phyloP scores from a whole-genome alignment of 1,140 invertebrate species.

The Halesus radiatus region DNA sequence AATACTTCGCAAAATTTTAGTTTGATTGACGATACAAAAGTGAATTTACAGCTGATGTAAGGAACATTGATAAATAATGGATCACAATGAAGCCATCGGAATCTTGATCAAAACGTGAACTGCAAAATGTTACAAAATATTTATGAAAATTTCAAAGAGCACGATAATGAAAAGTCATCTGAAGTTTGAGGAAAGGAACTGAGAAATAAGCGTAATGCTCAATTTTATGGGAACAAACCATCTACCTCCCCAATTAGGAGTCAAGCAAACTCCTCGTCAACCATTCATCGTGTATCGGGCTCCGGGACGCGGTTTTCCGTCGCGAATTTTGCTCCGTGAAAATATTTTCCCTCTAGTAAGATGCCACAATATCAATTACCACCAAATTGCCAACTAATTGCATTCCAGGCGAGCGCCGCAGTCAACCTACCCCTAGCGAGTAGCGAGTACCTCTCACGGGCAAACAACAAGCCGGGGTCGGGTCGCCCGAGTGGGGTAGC shows the following conservation, averaged over 20 bases:
- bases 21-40: too few species aligned
- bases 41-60: too few species aligned
- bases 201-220: neutral
- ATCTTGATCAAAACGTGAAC: too few species aligned
- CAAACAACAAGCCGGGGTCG: too few species aligned
- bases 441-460: too few species aligned
- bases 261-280: constrained; percentile 24
- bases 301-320: neutral
- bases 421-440: neutral
- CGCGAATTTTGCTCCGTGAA: neutral
- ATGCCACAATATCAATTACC: constrained; percentile 54
- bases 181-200: neutral
- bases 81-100: too few species aligned
- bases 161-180: neutral
- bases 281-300: neutral
- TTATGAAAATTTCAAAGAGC: neutral
- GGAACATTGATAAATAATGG: too few species aligned
- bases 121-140: too few species aligned
- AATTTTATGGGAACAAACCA: neutral
- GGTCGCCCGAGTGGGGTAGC: too few species aligned
- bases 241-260: constrained; percentile 16
- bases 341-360: constrained; percentile 44
- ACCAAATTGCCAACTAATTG: constrained; percentile 54
- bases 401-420: constrained; percentile 36
- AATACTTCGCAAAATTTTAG: too few species aligned